Evolutionary conservation across 2,797 vertebrate genomes (phyloP).

Genomic region (Anabacerthia variegaticeps): DNA sequence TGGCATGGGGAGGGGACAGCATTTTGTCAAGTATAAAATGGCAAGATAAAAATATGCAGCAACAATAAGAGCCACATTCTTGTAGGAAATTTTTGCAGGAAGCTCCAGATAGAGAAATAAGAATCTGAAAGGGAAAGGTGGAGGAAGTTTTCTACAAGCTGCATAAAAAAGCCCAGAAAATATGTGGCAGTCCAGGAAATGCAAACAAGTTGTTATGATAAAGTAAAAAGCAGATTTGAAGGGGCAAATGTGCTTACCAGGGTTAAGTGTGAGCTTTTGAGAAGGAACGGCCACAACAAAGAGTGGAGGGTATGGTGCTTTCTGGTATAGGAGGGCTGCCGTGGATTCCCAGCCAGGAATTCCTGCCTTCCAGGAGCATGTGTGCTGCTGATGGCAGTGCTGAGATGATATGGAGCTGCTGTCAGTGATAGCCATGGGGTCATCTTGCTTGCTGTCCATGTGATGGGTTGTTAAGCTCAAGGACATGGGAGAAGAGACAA

Average conservation of each 20-base stretch:
- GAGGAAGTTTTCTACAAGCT: not conserved
- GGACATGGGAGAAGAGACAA: not conserved
- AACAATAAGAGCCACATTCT: not conserved
- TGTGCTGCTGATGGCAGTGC: not conserved
- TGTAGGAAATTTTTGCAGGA: conserved; percentile 14
- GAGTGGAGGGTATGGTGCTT: conserved; percentile 6
- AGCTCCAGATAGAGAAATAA: conserved; percentile 2
- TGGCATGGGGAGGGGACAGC: not conserved
- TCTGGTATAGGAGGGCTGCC: conserved; percentile 53
- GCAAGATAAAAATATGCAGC: conserved; percentile 10
- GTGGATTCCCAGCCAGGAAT: not conserved
- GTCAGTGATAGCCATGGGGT: not conserved
- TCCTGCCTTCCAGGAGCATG: conserved; percentile 32
- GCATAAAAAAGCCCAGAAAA: not conserved
- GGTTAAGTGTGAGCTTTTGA: conserved; percentile 60
- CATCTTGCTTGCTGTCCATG: not conserved
- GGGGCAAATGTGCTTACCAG: conserved; percentile 34
- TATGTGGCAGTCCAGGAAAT: not conserved
- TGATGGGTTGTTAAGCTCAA: not conserved
- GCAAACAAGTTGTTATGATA: conserved; percentile 57
- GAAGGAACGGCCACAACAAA: conserved; percentile 3
- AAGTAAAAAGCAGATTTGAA: conserved; percentile 57
- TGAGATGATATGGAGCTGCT: not conserved
- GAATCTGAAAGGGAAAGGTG: not conserved
- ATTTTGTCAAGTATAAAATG: conserved; percentile 17